These are phyloP conservation scores for Esperia sulphurella DNA, from an alignment of 2,888 invertebrate genomes.

Conservation along the genomic window DNA sequence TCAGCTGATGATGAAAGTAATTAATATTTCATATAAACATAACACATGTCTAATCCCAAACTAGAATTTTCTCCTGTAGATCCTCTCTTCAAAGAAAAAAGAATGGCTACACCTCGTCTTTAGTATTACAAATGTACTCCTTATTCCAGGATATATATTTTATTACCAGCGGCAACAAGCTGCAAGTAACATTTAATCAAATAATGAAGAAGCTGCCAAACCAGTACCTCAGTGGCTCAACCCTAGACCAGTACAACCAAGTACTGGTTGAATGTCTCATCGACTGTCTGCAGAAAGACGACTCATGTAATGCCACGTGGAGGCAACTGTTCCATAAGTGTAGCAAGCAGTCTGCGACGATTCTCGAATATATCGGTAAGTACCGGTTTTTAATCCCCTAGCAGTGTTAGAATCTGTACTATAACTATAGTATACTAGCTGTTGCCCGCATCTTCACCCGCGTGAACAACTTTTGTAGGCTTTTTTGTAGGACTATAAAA, in stretches of 20 bases:
- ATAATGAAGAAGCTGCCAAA: constrained; percentile 81
- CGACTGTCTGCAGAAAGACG: constrained; percentile 81
- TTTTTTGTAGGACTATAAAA: too few relatives aligned
- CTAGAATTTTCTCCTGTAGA: too few relatives aligned
- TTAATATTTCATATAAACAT: neutral
- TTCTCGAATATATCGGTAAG: constrained; percentile 80
- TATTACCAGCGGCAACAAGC: constrained; percentile 62
- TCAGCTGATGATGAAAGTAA: too few relatives aligned
- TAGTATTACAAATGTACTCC: neutral
- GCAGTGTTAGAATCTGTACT: too few relatives aligned
- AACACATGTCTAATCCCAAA: too few relatives aligned
- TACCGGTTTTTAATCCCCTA: constrained; percentile 8
- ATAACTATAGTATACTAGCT: too few relatives aligned
- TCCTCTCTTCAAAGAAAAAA: too few relatives aligned
- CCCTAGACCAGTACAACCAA: constrained; percentile 63
- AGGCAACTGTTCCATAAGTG: constrained; percentile 83
- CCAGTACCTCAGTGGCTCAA: constrained; percentile 65
- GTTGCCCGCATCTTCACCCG: too few relatives aligned
- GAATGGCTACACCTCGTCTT: too few relatives aligned
- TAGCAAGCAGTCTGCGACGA: constrained; percentile 81
- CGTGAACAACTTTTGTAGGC: too few relatives aligned
- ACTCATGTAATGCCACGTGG: constrained; percentile 83
- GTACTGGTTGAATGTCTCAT: constrained; percentile 81
- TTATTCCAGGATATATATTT: constrained; percentile 65
- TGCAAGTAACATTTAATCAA: constrained; percentile 79